A percentile compares a stretch with the other conserved stretches of the same genome.
phyloP scores from a whole-genome alignment of 2,797 vertebrate genomes.

The Myioborus melanocephalus region DNA sequence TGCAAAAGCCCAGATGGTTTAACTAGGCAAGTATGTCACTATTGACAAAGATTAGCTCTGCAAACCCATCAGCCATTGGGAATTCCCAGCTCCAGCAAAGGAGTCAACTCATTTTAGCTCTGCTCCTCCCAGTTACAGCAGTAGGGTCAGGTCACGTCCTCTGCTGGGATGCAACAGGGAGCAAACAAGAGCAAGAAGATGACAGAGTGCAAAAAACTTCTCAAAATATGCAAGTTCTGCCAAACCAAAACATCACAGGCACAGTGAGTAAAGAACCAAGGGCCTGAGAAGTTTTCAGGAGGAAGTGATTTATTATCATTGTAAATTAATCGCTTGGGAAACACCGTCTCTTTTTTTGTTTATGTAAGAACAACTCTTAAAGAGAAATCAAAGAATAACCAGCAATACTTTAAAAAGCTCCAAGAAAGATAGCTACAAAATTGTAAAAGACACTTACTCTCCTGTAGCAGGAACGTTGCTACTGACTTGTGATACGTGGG shows the following conservation, averaged over 20 bases:
- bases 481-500: slow-evolving; percentile 82
- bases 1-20: background rate
- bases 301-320: background rate
- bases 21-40: background rate
- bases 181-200: background rate
- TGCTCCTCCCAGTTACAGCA: background rate
- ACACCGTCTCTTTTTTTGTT: background rate
- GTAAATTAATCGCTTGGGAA: background rate
- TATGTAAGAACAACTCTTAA: background rate
- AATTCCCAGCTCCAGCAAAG: background rate
- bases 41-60: background rate
- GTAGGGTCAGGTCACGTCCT: background rate
- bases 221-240: background rate
- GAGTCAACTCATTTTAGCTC: background rate
- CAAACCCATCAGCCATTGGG: background rate
- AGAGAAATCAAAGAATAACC: background rate
- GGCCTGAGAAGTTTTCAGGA: background rate
- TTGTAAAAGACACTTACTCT: slow-evolving; percentile 81
- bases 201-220: background rate
- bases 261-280: background rate
- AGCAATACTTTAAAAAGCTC: background rate
- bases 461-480: slow-evolving; percentile 80
- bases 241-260: background rate
- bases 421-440: background rate
- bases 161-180: background rate